Percentiles rank a stretch among this genome's conserved stretches.
phyloP scores from a whole-genome alignment of 2,797 vertebrate species.

The Erithacus rubecula region DNA sequence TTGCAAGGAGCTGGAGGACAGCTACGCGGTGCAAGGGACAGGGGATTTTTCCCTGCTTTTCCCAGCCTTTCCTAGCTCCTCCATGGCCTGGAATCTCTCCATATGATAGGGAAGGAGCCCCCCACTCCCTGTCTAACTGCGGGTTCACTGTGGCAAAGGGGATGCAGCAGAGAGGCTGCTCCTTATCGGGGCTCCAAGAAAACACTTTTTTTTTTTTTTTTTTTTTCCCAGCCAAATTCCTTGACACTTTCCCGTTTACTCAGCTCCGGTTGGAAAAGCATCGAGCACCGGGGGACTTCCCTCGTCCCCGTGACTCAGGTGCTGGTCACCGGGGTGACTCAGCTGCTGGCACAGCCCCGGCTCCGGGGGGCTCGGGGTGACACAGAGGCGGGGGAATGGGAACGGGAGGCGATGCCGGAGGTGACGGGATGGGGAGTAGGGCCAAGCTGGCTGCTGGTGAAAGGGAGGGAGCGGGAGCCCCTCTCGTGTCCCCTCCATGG shows the following conservation, averaged over 20 bases:
- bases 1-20: background rate
- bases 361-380: background rate
- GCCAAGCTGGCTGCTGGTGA: background rate
- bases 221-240: conserved; percentile 8
- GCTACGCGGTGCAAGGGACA: background rate
- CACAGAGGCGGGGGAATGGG: background rate
- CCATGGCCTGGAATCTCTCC: accelerated
- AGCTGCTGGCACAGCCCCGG: conserved; percentile 42
- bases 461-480: background rate
- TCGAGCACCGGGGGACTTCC: conserved; percentile 64
- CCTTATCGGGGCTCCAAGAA: background rate
- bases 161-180: background rate
- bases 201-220: background rate
- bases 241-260: conserved; percentile 65
- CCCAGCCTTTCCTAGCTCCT: background rate
- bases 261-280: conserved; percentile 63
- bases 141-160: conserved; percentile 65
- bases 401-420: background rate
- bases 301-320: conserved; percentile 70
- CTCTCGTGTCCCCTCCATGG: accelerated
- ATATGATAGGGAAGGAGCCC: accelerated
- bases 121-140: background rate
- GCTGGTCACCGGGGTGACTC: conserved; percentile 57
- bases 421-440: background rate
- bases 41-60: background rate